A percentile compares a stretch with the other conserved stretches of the same genome.
Conservation (phyloP, 2,888 invertebrate species). For the Ctena decussata region DNA sequence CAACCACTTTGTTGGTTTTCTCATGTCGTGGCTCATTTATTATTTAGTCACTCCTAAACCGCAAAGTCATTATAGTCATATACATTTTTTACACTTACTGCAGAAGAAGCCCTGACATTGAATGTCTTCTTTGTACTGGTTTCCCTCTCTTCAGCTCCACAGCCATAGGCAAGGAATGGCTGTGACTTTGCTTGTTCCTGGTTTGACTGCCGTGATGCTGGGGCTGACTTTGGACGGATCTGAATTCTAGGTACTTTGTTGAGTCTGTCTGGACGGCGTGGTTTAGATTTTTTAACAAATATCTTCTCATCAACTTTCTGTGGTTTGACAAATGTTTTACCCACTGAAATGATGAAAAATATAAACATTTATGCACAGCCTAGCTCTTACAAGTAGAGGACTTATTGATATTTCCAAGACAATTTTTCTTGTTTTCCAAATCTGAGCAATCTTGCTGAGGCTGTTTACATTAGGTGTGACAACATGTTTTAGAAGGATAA, state of each 20-base stretch:
- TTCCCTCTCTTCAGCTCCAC: slow-evolving; percentile 56
- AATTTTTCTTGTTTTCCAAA: too few relatives aligned
- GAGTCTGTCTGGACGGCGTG: slow-evolving; percentile 64
- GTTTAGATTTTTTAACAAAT: slow-evolving; percentile 59
- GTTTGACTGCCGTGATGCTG: slow-evolving; percentile 40
- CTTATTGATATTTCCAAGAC: too few relatives aligned
- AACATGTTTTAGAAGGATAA: too few relatives aligned
- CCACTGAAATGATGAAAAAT: slow-evolving; percentile 44
- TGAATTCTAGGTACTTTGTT: slow-evolving; percentile 48
- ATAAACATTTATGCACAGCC: too few relatives aligned
- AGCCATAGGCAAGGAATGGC: slow-evolving; percentile 70
- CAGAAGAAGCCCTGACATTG: slow-evolving; percentile 73
- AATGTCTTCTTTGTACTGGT: slow-evolving; percentile 68
- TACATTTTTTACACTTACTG: slow-evolving; percentile 72
- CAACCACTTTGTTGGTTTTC: too few relatives aligned
- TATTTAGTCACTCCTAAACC: too few relatives aligned
- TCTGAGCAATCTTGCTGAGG: too few relatives aligned
- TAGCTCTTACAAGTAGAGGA: too few relatives aligned
- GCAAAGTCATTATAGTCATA: too few relatives aligned
- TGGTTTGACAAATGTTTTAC: slow-evolving; percentile 63
- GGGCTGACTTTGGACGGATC: slow-evolving; percentile 49
- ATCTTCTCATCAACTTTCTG: slow-evolving; percentile 59
- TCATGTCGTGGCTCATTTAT: too few relatives aligned
- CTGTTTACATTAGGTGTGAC: too few relatives aligned
- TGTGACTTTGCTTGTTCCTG: slow-evolving; percentile 41